These are phyloP conservation scores for Sebastes oblongus DNA, from an alignment of 2,797 vertebrate genomes.

Conservation along the genomic window DNA sequence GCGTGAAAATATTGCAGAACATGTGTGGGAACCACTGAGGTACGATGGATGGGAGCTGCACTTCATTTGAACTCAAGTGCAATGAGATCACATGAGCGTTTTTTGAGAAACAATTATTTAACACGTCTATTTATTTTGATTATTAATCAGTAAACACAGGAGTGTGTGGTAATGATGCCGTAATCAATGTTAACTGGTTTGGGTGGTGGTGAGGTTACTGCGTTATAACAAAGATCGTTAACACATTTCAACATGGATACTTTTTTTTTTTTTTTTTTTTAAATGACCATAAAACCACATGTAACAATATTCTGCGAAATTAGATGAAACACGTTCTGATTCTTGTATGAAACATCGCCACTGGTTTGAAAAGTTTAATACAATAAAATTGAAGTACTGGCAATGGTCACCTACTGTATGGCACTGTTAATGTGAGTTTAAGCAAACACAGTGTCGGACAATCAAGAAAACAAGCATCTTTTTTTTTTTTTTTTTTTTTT, in stretches of 20 bases:
- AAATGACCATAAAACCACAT: constrained; percentile 54
- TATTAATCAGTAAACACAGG: constrained; percentile 36
- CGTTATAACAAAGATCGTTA: constrained; percentile 33
- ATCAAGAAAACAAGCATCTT: constrained; percentile 49
- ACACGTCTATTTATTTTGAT: constrained; percentile 7
- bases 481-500: background rate
- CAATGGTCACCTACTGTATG: constrained; percentile 63
- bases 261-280: constrained; percentile 15
- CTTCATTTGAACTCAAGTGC: constrained; percentile 20
- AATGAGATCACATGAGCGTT: background rate
- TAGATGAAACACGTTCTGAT: constrained; percentile 29
- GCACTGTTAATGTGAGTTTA: constrained; percentile 65
- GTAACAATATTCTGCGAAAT: constrained; percentile 46
- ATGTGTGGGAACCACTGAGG: background rate
- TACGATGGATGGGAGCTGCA: constrained; percentile 19
- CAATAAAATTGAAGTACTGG: constrained; percentile 41
- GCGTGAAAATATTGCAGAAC: too few relatives aligned
- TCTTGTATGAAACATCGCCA: constrained; percentile 41
- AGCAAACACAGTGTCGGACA: constrained; percentile 56
- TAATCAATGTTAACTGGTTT: constrained; percentile 12
- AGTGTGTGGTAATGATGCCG: constrained; percentile 18
- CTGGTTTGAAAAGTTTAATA: constrained; percentile 45
- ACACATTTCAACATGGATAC: constrained; percentile 34
- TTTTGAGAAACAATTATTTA: constrained; percentile 15
- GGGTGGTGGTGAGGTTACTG: constrained; percentile 39